A percentile compares a stretch with the other conserved stretches of the same genome.
Evolutionary conservation across 2,797 vertebrate genomes (phyloP).

Genomic region (Tolypeutes matacus): DNA sequence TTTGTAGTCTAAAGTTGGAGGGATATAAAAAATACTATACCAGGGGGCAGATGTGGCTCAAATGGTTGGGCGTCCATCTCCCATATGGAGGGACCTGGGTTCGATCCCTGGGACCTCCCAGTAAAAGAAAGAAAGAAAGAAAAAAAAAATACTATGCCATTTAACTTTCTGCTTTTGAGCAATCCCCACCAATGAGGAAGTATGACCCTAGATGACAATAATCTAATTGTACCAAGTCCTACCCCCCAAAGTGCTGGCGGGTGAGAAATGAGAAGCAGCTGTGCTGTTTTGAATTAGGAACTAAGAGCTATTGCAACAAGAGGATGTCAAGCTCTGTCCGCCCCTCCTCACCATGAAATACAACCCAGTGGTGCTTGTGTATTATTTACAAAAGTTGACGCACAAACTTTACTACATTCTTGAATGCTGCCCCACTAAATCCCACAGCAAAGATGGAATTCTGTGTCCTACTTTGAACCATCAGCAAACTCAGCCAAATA

Average conservation of each 20-base stretch:
- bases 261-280: slow-evolving; percentile 46
- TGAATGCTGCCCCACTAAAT: slow-evolving; percentile 25
- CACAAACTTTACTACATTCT: neutral
- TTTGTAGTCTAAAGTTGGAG: slow-evolving; percentile 72
- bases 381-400: neutral
- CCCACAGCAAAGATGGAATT: slow-evolving; percentile 33
- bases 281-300: neutral
- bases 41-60: too few relatives aligned
- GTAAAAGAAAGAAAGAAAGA: too few relatives aligned
- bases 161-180: slow-evolving; percentile 70
- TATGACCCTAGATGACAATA: slow-evolving; percentile 44
- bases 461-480: slow-evolving; percentile 21
- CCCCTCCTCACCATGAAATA: neutral
- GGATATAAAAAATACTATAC: slow-evolving; percentile 49
- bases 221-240: slow-evolving; percentile 61
- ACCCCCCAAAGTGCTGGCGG: slow-evolving; percentile 60
- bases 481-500: slow-evolving; percentile 34
- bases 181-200: slow-evolving; percentile 59
- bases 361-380: neutral
- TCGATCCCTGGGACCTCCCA: too few relatives aligned
- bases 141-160: slow-evolving; percentile 53
- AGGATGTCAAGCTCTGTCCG: neutral
- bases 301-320: neutral
- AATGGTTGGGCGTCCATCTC: too few relatives aligned
- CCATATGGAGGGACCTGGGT: too few relatives aligned